phyloP scores from a whole-genome alignment of 2,888 invertebrate species.

The Spicauda simplicius region DNA sequence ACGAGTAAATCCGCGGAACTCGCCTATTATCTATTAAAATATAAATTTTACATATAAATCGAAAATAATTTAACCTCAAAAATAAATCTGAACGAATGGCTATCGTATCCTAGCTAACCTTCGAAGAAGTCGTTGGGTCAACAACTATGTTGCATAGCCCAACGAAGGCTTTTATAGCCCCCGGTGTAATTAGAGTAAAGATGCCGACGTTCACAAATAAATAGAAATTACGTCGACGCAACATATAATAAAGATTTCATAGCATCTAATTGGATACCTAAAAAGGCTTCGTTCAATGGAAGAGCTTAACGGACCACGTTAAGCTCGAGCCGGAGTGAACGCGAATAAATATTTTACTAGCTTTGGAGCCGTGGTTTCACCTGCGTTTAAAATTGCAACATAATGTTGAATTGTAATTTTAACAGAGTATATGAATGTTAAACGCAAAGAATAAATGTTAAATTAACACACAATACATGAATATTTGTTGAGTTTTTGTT shows the following conservation, averaged over 20 bases:
- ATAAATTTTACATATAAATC: neutral
- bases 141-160: constrained; percentile 67
- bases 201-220: constrained; percentile 64
- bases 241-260: constrained; percentile 63
- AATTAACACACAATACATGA: no score
- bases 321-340: neutral
- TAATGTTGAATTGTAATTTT: no score
- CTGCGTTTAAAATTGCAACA: no score
- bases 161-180: constrained; percentile 57
- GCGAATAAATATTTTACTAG: neutral
- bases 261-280: constrained; percentile 61
- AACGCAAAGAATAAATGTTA: no score
- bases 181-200: constrained; percentile 67
- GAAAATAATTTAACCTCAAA: constrained; percentile 3
- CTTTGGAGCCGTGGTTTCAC: no score
- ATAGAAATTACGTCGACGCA: constrained; percentile 50
- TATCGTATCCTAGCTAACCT: neutral
- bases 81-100: neutral
- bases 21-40: no score
- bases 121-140: constrained; percentile 16
- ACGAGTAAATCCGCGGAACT: no score
- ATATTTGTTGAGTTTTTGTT: no score
- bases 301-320: constrained; percentile 28
- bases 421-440: no score
- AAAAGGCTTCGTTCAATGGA: constrained; percentile 24